Percentiles rank a stretch among this genome's conserved stretches.
Conservation (phyloP, 2,797 vertebrate species). For the Todus mexicanus region DNA sequence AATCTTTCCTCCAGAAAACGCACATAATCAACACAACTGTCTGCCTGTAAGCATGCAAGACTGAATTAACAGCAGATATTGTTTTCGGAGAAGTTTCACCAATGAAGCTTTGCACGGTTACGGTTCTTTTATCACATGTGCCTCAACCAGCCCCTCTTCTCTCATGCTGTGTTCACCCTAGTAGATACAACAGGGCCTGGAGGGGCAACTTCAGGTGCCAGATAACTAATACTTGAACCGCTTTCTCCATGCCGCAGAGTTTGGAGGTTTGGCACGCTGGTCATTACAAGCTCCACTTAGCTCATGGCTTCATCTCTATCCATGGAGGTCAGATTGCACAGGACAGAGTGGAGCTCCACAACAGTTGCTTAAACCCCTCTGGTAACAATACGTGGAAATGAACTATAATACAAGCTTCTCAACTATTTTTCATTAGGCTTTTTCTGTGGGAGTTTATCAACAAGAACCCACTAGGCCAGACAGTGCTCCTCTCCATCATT, state of each 20-base stretch:
- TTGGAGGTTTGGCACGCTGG: not conserved
- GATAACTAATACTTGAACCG: not conserved
- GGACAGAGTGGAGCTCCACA: not conserved
- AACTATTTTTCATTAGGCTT: not conserved
- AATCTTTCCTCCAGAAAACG: not conserved
- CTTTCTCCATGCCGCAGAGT: not conserved
- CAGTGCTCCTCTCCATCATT: not conserved
- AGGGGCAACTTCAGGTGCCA: not conserved
- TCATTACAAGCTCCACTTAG: not conserved
- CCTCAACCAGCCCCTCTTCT: not conserved
- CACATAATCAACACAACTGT: not conserved
- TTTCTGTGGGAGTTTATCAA: not conserved
- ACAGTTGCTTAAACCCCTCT: not conserved
- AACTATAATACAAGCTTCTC: not conserved
- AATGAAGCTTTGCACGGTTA: not conserved
- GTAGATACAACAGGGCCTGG: not conserved
- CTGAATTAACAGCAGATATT: constrained; percentile 46
- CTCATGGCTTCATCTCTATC: not conserved
- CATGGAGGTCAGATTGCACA: not conserved
- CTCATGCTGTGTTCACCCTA: not conserved
- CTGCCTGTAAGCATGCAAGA: not conserved
- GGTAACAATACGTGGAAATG: not conserved
- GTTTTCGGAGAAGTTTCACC: constrained; percentile 10
- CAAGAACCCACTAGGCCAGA: not conserved
- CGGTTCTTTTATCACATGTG: not conserved